Percentiles rank a stretch among this genome's conserved stretches.
Conservation (phyloP, 2,888 invertebrate species). For the Rhopalosiphum nymphaeae region DNA sequence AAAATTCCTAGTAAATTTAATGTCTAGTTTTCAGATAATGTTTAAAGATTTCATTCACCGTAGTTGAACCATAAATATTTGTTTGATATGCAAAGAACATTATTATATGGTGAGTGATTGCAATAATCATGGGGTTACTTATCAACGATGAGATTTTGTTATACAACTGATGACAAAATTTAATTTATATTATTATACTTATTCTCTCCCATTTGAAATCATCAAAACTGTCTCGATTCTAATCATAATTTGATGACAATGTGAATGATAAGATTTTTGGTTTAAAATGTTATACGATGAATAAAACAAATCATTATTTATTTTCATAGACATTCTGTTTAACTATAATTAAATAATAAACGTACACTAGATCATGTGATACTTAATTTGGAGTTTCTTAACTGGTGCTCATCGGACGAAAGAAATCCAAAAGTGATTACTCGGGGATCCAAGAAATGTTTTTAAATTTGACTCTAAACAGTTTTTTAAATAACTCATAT, state of each 20-base stretch:
- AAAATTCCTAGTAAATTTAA: background rate
- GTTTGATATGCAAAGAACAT: background rate
- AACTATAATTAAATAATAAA: too few species aligned
- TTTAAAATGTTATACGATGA: too few species aligned
- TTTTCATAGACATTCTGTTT: too few species aligned
- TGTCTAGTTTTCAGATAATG: background rate
- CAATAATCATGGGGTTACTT: background rate
- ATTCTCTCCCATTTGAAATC: background rate
- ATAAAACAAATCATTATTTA: too few species aligned
- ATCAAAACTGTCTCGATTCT: background rate
- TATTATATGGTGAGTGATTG: background rate
- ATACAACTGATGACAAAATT: background rate
- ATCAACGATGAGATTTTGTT: background rate
- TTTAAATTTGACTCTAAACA: background rate
- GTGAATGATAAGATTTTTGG: background rate
- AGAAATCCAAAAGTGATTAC: background rate
- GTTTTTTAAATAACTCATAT: background rate
- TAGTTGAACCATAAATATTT: background rate
- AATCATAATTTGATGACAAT: background rate
- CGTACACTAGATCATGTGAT: background rate
- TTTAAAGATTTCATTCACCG: background rate
- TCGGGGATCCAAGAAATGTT: background rate
- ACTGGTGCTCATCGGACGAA: background rate
- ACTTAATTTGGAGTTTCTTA: background rate
- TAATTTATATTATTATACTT: background rate